Evolutionary conservation across 2,888 invertebrate species (phyloP).

Genomic region (Apodemia zela): DNA sequence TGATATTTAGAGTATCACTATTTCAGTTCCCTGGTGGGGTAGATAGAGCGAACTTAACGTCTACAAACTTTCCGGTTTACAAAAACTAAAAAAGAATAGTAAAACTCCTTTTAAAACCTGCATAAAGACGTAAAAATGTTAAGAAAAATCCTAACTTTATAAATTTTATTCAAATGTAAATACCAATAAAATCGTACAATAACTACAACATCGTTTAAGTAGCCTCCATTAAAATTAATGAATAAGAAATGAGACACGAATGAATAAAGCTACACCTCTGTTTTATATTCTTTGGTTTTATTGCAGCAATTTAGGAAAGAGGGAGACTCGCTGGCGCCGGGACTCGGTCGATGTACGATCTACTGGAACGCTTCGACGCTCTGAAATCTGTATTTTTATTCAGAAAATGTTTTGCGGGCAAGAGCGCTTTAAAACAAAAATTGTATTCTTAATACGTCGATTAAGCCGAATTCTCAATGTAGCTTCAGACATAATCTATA

Average conservation of each 20-base stretch:
- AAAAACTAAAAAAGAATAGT: no score
- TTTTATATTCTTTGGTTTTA: constrained; percentile 50
- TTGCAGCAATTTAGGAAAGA: constrained; percentile 56
- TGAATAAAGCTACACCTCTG: constrained; percentile 27
- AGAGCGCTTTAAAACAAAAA: neutral
- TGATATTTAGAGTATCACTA: no score
- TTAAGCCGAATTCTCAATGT: no score
- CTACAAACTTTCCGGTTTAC: no score
- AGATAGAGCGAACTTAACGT: no score
- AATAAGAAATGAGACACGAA: neutral
- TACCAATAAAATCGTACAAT: neutral
- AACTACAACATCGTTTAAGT: neutral
- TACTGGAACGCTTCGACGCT: constrained; percentile 15
- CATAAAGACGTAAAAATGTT: no score
- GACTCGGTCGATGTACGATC: constrained; percentile 62
- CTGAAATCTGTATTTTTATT: constrained; percentile 16
- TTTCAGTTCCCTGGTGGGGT: no score
- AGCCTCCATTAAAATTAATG: constrained; percentile 4
- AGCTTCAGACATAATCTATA: no score
- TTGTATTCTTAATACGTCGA: no score
- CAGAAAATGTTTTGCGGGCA: neutral
- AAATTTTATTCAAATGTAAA: no score
- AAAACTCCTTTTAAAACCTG: no score
- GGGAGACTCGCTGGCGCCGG: constrained; percentile 68
- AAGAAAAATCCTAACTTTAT: no score